Evolutionary conservation across 2,113 vertebrate species (phyloP).

Genomic region (Rhinopomastus cyanomelas): DNA sequence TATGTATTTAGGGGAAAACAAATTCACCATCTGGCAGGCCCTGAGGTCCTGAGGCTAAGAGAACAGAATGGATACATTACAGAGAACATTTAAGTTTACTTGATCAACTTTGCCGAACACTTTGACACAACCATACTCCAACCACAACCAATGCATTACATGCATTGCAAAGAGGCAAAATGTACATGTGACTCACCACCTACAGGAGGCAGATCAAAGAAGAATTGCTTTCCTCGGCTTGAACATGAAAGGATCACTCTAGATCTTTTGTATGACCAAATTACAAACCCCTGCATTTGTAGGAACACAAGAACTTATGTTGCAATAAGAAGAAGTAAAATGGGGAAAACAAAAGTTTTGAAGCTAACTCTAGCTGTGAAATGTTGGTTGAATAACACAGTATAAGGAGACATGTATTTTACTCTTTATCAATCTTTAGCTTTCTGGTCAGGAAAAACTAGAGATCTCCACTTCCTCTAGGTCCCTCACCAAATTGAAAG

Average conservation of each 20-base stretch:
- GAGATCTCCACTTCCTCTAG: background rate
- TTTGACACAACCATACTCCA: background rate
- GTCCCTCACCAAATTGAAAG: background rate
- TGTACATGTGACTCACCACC: background rate
- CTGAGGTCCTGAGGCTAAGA: background rate
- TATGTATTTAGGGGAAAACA: background rate
- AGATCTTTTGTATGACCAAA: background rate
- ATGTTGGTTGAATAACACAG: background rate
- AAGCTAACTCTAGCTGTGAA: background rate
- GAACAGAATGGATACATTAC: background rate
- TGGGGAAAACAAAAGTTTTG: background rate
- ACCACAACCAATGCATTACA: background rate
- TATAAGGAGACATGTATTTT: background rate
- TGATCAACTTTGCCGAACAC: background rate
- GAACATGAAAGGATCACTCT: background rate
- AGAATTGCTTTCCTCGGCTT: background rate
- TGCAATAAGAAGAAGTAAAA: background rate
- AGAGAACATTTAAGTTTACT: slow-evolving; percentile 3
- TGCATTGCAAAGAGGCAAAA: background rate
- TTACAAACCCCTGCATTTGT: background rate
- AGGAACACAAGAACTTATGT: background rate
- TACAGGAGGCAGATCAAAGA: background rate
- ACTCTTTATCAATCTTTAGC: background rate
- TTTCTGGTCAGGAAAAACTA: background rate
- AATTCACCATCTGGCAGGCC: background rate